Base-by-base conservation (phyloP, 2,113 vertebrate genomes). In the Elaphurus davidianus region DNA sequence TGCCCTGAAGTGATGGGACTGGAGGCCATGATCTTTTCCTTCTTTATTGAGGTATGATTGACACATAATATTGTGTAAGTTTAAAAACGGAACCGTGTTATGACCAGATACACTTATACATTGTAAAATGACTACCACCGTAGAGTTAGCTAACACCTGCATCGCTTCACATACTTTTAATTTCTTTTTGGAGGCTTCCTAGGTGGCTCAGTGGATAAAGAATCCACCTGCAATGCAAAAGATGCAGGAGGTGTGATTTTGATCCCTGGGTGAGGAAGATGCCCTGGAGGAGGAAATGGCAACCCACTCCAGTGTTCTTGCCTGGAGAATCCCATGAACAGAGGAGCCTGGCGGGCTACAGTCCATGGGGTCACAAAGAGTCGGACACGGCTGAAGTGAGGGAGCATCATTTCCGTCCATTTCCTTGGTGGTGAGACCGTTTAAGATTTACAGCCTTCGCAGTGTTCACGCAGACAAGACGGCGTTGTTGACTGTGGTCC, bases 61-160 rank as follows among this genome's bases (percentile, higher is more conserved):
- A 6, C 1, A 0, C 3, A 0, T 15, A 6, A 15, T 7, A 6
- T 5, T 2, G 23, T 21, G 15, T 82, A 17, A 52, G 1, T 28
- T 15, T 7, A 50, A 40, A 71, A 71, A 57, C 23, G 5, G 11
- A 6, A 13, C 14, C 0, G 0, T n/a, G 21, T 3, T 45, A 50
- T 13, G 2, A 9, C 4, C 50, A 28, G 4, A 28, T 52, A 9
- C 15, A 27, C 2, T 52, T 47, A 33, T 11, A 3, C n/a, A 13
- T 36, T 13, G 43, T 13, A 12, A 76, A 30, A 57, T 6, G 33
- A 7, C 6, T 25, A 25, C 33, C 33, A 4, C 81, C 3, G 0
- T 19, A 7, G 6, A 3, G 10, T 60, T 30, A 86, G 43, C 16
- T 1, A 16, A 62, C 30, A 27, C 4, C 23, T 36, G 25, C 30